phyloP scores from a whole-genome alignment of 2,113 vertebrate species.

The Amazona vittata region DNA sequence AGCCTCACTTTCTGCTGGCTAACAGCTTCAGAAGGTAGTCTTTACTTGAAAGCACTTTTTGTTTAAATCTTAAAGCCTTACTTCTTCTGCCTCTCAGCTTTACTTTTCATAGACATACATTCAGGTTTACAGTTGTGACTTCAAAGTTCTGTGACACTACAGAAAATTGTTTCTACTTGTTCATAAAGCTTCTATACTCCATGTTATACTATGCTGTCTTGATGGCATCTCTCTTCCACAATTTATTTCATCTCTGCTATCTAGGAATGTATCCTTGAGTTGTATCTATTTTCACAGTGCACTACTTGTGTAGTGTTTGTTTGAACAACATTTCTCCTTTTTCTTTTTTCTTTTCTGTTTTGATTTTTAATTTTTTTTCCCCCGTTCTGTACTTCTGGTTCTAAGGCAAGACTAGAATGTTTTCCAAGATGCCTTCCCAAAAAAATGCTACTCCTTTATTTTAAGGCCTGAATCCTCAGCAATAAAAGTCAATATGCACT shows the following conservation, averaged over 20 bases:
- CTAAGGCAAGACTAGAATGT: not conserved
- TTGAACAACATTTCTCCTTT: not conserved
- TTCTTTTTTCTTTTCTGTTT: not conserved
- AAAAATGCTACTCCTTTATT: not conserved
- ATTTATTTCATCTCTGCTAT: not conserved
- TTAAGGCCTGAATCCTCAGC: not conserved
- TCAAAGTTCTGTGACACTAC: not conserved
- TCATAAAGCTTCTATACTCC: not conserved
- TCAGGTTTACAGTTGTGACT: not conserved
- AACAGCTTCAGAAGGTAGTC: not conserved
- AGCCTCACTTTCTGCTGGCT: not conserved
- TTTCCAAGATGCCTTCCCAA: not conserved
- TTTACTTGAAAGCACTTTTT: fast-evolving
- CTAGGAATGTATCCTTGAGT: not conserved
- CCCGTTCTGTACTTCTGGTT: not conserved
- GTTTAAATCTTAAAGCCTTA: not conserved
- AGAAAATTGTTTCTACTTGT: not conserved
- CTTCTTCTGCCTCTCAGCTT: not conserved
- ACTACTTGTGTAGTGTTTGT: not conserved
- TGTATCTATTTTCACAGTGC: not conserved
- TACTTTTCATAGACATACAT: not conserved
- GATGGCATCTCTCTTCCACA: not conserved
- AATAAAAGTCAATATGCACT: not conserved
- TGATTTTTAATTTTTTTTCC: not conserved
- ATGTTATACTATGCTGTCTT: not conserved